Conservation (phyloP, 2,113 vertebrate genomes). For the Cariama cristata region DNA sequence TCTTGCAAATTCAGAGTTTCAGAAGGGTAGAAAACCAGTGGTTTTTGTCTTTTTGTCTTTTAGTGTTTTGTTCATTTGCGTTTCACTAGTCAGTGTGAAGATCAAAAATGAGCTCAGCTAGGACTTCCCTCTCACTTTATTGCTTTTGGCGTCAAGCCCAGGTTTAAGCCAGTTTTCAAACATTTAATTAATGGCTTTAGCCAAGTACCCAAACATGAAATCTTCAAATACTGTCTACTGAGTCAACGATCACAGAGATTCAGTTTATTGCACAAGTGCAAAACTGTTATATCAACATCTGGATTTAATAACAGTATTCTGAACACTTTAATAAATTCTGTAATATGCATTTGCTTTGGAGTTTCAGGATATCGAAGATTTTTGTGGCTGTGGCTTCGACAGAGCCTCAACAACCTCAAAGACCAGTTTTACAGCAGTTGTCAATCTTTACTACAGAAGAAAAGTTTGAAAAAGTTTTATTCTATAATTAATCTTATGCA, state of each 20-base stretch:
- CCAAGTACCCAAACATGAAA: constrained; percentile 32
- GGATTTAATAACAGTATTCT: constrained; percentile 48
- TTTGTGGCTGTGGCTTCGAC: not conserved
- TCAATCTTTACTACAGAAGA: not conserved
- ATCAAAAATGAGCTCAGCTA: not conserved
- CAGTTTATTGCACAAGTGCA: constrained; percentile 32
- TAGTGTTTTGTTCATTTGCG: not conserved
- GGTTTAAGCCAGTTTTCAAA: constrained; percentile 49
- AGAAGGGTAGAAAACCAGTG: not conserved
- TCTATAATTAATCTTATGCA: not conserved
- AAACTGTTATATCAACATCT: constrained; percentile 44
- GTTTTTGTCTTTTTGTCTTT: not conserved
- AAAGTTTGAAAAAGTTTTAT: not conserved
- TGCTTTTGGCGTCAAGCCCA: constrained; percentile 7
- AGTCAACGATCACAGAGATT: constrained; percentile 15
- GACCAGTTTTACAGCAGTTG: not conserved
- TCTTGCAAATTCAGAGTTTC: not conserved
- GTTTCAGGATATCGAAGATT: constrained; percentile 38
- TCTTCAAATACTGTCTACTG: constrained; percentile 23
- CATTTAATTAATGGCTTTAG: constrained; percentile 27
- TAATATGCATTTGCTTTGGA: constrained; percentile 32
- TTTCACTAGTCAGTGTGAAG: not conserved
- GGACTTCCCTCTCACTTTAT: not conserved
- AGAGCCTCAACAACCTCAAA: not conserved
- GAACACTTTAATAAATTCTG: constrained; percentile 40